A percentile compares a stretch with the other conserved stretches of the same genome.
Evolutionary conservation across 2,888 invertebrate species (phyloP).

Genomic region (Luperina testacea): DNA sequence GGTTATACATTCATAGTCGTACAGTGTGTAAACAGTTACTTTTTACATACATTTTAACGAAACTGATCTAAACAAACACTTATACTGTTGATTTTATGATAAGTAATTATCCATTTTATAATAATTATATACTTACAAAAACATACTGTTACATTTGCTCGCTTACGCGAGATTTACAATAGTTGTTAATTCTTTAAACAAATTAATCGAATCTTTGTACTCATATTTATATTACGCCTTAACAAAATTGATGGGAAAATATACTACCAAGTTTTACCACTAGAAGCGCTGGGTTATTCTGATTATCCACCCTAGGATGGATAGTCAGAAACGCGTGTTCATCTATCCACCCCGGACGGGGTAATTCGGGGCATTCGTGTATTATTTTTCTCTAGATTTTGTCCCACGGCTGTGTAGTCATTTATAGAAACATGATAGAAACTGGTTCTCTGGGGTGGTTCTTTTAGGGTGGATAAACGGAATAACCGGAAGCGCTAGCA

Average conservation of each 20-base stretch:
- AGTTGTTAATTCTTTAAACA: not conserved
- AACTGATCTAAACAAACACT: not conserved
- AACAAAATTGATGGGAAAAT: not conserved
- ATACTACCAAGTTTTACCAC: not conserved
- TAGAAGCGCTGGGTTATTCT: not conserved
- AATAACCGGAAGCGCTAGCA: too few species aligned
- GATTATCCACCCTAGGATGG: not conserved
- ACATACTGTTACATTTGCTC: not conserved
- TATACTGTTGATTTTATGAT: not conserved
- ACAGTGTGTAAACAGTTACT: not conserved
- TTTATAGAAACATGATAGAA: too few species aligned
- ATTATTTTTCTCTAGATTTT: too few species aligned
- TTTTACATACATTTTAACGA: not conserved
- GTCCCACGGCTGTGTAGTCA: too few species aligned
- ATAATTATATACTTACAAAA: conserved; percentile 11
- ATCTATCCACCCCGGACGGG: too few species aligned
- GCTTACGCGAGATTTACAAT: conserved; percentile 6
- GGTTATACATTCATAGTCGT: not conserved
- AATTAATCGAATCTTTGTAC: not conserved
- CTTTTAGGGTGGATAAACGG: too few species aligned
- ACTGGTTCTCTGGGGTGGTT: too few species aligned
- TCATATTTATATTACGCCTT: not conserved
- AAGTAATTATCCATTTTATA: not conserved
- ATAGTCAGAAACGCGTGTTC: not conserved
- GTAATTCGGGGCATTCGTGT: too few species aligned